Evolutionary conservation across 2,888 invertebrate genomes (phyloP), one percentile per base, ranked within the genome.

Genomic region (Dilophus febrilis): DNA sequence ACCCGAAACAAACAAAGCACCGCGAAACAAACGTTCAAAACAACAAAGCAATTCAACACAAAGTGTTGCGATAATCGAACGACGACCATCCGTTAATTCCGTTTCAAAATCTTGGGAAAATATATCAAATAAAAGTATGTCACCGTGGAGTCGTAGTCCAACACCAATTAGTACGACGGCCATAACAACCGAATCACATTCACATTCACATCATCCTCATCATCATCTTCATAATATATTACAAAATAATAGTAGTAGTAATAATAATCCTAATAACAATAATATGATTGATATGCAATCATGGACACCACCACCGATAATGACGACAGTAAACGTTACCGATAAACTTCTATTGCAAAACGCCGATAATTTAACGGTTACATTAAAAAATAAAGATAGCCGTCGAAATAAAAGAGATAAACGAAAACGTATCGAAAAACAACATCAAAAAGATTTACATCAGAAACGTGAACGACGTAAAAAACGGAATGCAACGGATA

Each of bases 301-400:
- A 0, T 76, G 74, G 74, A 77, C 79, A 14, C 77, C 78, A 13
- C 75, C 75, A n/a, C n/a, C n/a, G n/a, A n/a, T n/a, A n/a, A n/a
- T n/a, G n/a, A n/a, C n/a, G n/a, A n/a, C n/a, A 1, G 50, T 67
- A 19, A n/a, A n/a, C n/a, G n/a, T n/a, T n/a, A n/a, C n/a, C n/a
- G n/a, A n/a, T n/a, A n/a, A n/a, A n/a, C n/a, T n/a, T n/a, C n/a
- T n/a, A n/a, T n/a, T n/a, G n/a, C 50, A 64, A 19, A 63, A 63
- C 42, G 52, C 65, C 4, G 68, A 68, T 52, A 72, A 69, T 58
- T 51, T 72, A 42, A 71, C 70, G 1, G 73, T 72, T 2, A 72
- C 71, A 42, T 54, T 74, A 2, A 68, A 71, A 1, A 72, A 72
- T 47, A 69, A 70, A 45, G 65, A 69, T 32, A 66, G 56, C 4